These are phyloP conservation scores for Phrynosoma platyrhinos DNA, from an alignment of 2,113 vertebrate species.

Conservation along the genomic window DNA sequence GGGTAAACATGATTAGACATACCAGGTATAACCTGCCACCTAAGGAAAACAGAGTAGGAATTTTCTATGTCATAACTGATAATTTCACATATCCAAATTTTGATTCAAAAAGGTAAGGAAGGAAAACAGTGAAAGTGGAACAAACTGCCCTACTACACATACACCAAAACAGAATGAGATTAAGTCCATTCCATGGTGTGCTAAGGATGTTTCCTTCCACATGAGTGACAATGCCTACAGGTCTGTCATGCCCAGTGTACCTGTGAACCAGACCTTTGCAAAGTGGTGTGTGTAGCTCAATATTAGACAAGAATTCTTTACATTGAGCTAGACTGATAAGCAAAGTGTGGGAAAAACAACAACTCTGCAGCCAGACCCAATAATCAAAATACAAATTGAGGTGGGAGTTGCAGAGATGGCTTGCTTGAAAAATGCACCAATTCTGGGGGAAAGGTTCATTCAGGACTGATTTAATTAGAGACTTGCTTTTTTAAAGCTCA, in stretches of 20 bases:
- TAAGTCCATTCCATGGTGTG: background rate
- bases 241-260: background rate
- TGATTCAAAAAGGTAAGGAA: background rate
- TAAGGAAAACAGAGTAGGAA: background rate
- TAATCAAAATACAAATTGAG: background rate
- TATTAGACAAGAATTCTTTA: background rate
- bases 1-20: too few species aligned
- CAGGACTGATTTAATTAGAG: background rate
- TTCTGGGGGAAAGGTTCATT: background rate
- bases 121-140: background rate
- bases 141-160: background rate
- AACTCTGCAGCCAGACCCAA: background rate
- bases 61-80: background rate
- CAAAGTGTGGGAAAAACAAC: background rate
- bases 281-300: background rate
- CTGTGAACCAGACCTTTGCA: background rate
- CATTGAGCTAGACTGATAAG: background rate
- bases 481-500: background rate
- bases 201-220: background rate
- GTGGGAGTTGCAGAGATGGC: background rate
- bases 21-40: too few species aligned
- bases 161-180: background rate
- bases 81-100: background rate
- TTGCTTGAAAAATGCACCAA: background rate
- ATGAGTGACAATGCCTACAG: background rate